Evolutionary conservation across 2,888 invertebrate genomes (phyloP).

Genomic region (Drosophila monieri): DNA sequence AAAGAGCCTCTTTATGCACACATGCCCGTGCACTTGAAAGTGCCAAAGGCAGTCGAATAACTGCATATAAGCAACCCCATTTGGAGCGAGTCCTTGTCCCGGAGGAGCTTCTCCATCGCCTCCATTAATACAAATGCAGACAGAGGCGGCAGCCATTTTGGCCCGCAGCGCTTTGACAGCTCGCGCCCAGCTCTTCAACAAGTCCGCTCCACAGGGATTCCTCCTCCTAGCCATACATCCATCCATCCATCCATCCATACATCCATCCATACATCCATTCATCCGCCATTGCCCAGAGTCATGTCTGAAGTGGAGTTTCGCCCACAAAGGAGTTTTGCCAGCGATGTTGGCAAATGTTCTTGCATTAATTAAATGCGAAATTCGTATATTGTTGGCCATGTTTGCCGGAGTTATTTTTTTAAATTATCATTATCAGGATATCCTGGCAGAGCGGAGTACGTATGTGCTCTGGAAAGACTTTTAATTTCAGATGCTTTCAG

Average conservation of each 20-base stretch:
- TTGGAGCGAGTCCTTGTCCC: slow-evolving; percentile 2
- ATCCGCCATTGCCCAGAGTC: slow-evolving; percentile 45
- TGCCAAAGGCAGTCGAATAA: slow-evolving; percentile 70
- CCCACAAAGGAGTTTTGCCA: slow-evolving; percentile 53
- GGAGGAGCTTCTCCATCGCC: background rate
- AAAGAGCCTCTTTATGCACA: slow-evolving; percentile 56
- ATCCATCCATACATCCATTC: background rate
- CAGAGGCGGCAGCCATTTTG: slow-evolving; percentile 54
- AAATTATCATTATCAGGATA: slow-evolving; percentile 28
- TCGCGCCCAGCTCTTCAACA: slow-evolving; percentile 12
- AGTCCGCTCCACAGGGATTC: slow-evolving; percentile 2
- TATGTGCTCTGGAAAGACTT: background rate
- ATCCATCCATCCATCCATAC: background rate
- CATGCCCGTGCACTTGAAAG: slow-evolving; percentile 68
- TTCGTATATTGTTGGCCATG: slow-evolving; percentile 25
- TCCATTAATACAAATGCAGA: slow-evolving; percentile 63
- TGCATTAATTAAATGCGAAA: slow-evolving; percentile 68
- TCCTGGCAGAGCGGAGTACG: slow-evolving; percentile 12
- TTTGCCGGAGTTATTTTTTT: slow-evolving; percentile 33
- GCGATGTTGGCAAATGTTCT: slow-evolving; percentile 50
- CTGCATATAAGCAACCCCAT: slow-evolving; percentile 22
- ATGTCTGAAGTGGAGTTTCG: slow-evolving; percentile 65
- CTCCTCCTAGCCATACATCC: background rate
- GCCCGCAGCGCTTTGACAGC: slow-evolving; percentile 68
- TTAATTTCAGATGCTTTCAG: no score